These are phyloP conservation scores for Euproctis similis DNA, from an alignment of 2,888 invertebrate species.

Conservation along the genomic window DNA sequence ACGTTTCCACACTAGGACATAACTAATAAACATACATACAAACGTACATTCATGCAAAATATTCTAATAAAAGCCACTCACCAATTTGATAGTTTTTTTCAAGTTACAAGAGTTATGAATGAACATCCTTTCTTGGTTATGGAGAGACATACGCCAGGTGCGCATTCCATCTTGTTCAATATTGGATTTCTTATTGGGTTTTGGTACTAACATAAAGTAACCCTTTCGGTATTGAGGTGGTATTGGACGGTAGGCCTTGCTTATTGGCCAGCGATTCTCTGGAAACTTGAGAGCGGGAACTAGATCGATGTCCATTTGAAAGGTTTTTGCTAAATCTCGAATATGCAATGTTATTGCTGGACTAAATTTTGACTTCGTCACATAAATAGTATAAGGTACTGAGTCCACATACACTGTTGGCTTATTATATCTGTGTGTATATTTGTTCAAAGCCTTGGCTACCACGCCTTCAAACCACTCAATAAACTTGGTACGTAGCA, in stretches of 20 bases:
- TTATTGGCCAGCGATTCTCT: slow-evolving; percentile 53
- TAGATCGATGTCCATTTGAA: slow-evolving; percentile 65
- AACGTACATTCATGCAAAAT: no score
- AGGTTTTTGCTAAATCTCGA: slow-evolving; percentile 25
- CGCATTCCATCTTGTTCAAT: slow-evolving; percentile 26
- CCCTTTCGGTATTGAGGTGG: slow-evolving; percentile 31
- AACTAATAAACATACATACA: no score
- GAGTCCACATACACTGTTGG: slow-evolving; percentile 36
- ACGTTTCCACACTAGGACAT: no score
- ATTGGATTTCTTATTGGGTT: slow-evolving; percentile 37
- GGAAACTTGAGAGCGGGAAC: slow-evolving; percentile 71
- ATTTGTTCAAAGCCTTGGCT: slow-evolving; percentile 47
- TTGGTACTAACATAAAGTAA: slow-evolving; percentile 64
- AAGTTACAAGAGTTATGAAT: slow-evolving; percentile 50
- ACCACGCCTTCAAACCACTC: slow-evolving; percentile 74
- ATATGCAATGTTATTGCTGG: slow-evolving; percentile 74
- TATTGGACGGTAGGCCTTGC: slow-evolving; percentile 28
- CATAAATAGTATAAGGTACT: slow-evolving; percentile 43
- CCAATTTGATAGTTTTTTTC: slow-evolving; percentile 53
- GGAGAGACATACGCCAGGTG: slow-evolving; percentile 73
- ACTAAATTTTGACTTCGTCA: slow-evolving; percentile 46
- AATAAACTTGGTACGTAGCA: slow-evolving; percentile 59
- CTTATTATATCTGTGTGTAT: slow-evolving; percentile 10
- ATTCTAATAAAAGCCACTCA: no score
- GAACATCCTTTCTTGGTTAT: slow-evolving; percentile 66